These are phyloP conservation scores for Echeneis naucrates DNA, from an alignment of 2,797 vertebrate species.

Conservation along the genomic window DNA sequence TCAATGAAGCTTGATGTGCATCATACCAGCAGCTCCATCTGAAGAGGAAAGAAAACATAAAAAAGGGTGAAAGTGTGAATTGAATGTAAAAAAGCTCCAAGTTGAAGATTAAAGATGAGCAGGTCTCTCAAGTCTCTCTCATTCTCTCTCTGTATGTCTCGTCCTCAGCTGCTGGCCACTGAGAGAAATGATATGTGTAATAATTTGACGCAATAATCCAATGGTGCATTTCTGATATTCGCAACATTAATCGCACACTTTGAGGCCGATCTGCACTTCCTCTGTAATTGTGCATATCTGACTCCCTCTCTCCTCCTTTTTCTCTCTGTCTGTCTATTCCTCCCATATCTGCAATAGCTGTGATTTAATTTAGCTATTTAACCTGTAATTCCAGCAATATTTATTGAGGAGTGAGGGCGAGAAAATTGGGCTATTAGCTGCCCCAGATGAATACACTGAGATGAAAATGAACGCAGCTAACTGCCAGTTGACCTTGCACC, in stretches of 20 bases:
- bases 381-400: conserved; percentile 99
- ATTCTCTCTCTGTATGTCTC: conserved; percentile 11
- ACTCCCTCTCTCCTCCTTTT: conserved; percentile 38
- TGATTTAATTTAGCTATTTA: conserved; percentile 99
- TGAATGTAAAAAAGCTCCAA: neutral
- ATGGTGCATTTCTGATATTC: conserved; percentile 75
- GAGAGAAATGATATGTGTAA: conserved; percentile 38
- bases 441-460: conserved; percentile 98
- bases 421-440: conserved; percentile 99
- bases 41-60: neutral
- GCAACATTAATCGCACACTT: conserved; percentile 88
- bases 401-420: conserved; percentile 97
- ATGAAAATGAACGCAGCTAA: conserved; percentile 99
- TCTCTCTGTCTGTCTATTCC: conserved; percentile 66
- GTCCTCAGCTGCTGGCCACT: conserved; percentile 6
- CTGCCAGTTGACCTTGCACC: conserved; percentile 97
- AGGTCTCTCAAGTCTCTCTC: neutral
- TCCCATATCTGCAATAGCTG: conserved; percentile 91
- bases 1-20: neutral
- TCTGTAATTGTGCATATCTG: conserved; percentile 90
- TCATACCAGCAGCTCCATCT: neutral
- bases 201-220: conserved; percentile 56
- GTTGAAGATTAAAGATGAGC: neutral
- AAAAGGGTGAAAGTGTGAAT: neutral
- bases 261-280: conserved; percentile 86